phyloP scores from a whole-genome alignment of 2,113 vertebrate genomes.

The Sylvilagus bachmani region DNA sequence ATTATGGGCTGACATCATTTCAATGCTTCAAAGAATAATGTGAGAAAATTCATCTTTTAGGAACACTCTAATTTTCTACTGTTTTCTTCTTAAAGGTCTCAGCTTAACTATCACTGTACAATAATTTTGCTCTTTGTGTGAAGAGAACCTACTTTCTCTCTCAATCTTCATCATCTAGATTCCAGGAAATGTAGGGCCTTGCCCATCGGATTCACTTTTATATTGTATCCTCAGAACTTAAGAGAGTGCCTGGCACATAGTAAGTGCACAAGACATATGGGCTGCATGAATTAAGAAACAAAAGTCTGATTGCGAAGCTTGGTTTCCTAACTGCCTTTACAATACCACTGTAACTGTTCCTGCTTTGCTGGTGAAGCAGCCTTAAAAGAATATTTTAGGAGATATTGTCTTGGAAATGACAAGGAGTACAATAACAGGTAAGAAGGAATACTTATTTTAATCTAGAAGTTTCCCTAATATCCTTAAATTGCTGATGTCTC shows the following conservation, averaged over 20 bases:
- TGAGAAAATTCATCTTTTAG: neutral
- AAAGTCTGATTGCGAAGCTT: neutral
- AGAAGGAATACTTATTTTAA: neutral
- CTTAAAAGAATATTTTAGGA: neutral
- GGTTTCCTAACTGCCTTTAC: neutral
- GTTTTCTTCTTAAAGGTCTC: neutral
- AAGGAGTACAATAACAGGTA: neutral
- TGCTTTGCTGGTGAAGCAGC: neutral
- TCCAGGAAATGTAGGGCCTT: neutral
- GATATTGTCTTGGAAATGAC: neutral
- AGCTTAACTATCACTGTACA: neutral
- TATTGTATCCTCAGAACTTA: neutral
- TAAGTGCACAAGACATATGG: slow-evolving; percentile 26
- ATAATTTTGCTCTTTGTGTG: neutral
- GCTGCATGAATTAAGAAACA: neutral
- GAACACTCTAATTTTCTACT: neutral
- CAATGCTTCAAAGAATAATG: neutral
- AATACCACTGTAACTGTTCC: neutral
- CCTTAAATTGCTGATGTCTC: neutral
- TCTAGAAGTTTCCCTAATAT: neutral
- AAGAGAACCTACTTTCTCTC: neutral
- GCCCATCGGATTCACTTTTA: neutral
- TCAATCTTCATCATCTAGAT: neutral
- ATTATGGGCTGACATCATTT: neutral
- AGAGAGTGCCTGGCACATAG: neutral